Evolutionary conservation across 2,888 invertebrate genomes (phyloP), one percentile per base, ranked within the genome.

Genomic region (Suillia variegata): DNA sequence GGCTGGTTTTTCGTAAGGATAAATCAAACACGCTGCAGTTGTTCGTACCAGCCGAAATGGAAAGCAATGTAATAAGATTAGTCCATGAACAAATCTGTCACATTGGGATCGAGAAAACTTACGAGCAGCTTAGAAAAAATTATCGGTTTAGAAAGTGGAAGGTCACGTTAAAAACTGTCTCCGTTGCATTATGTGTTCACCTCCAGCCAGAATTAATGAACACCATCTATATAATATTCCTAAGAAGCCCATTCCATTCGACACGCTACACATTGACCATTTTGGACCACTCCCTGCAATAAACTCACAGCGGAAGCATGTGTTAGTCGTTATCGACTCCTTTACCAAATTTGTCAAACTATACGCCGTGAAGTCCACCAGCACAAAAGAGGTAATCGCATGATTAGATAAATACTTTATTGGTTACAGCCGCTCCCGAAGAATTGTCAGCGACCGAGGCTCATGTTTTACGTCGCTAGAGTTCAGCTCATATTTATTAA

Each of bases 121-220:
- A 67, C 21, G 64, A 73, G 18, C 53, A 63, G 17, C 55, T 79
- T 48, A 62, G 18, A 26, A 52, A 58, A 58, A 59, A 58, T n/a
- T 78, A 76, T 66, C 78, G 75, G 72, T 77, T 78, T 63, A 70
- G 0, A 66, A 65, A 45, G 63, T 64, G n/a, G 56, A 56, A 12
- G 33, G 33, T 8, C 60, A 55, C 54, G 60, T 66, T 45, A 60
- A 60, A 20, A 64, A 63, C 33, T 64, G 62, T 22, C 48, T 54
- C 2, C 34, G 54, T 2, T 64, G 63, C 26, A 59, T 64, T 42
- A 55, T 55, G 52, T 64, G 54, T 20, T 48, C 57, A 3, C 21
- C 56, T 15, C 56, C 60, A n/a, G 33, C 51, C 13, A 24, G 56
- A 12, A 24, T 49, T 10, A 56, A 52, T 18, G 71, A 74, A 51